phyloP scores from a whole-genome alignment of 2,113 vertebrate species.

The Psilopogon haemacephalus region DNA sequence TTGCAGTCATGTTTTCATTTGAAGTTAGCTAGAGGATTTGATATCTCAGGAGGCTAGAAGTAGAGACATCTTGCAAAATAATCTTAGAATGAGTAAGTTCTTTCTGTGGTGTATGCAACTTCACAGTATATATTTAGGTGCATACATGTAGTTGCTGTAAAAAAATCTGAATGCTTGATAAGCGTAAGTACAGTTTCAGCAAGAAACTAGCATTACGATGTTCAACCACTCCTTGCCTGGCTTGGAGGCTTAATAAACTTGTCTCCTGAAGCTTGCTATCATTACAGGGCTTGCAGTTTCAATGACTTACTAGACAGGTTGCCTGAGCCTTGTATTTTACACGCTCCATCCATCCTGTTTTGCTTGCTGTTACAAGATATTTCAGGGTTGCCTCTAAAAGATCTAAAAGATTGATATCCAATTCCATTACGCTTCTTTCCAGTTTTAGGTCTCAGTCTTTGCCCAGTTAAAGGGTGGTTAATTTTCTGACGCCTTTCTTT shows the following conservation, averaged over 20 bases:
- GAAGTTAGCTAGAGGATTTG: not conserved
- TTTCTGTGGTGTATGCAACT: accelerated
- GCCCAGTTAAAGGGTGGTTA: not conserved
- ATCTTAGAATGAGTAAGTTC: not conserved
- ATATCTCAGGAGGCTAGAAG: not conserved
- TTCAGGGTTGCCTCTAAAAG: not conserved
- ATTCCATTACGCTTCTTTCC: not conserved
- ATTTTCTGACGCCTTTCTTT: constrained; percentile 13
- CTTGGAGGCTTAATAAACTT: not conserved
- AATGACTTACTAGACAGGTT: not conserved
- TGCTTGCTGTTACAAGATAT: not conserved
- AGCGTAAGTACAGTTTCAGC: not conserved
- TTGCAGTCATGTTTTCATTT: not conserved
- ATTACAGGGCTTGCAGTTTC: not conserved
- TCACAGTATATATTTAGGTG: accelerated
- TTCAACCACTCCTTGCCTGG: accelerated
- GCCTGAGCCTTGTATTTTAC: not conserved
- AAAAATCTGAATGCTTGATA: not conserved
- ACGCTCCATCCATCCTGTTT: not conserved
- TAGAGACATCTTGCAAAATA: not conserved
- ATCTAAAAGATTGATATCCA: not conserved
- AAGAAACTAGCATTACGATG: not conserved
- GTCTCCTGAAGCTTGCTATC: not conserved
- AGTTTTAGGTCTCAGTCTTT: not conserved
- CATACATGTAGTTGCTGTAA: accelerated